These are phyloP conservation scores for Pangasius krempfi DNA, from an alignment of 2,797 vertebrate species.

Conservation along the genomic window DNA sequence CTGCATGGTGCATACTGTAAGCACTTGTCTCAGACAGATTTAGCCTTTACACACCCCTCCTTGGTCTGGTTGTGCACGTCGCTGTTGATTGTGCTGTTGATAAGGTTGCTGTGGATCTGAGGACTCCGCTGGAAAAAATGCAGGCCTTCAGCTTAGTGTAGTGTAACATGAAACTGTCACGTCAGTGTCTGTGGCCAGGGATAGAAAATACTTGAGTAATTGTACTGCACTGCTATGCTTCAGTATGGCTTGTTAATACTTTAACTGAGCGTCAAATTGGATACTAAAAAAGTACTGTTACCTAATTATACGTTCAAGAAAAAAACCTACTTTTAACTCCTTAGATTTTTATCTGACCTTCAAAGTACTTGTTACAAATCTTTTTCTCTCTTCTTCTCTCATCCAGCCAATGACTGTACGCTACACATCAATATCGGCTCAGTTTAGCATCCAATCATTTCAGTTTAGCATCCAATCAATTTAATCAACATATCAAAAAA, in stretches of 20 bases:
- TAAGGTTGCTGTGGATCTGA: background rate
- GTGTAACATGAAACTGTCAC: conserved; percentile 14
- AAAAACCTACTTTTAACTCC: too few species aligned
- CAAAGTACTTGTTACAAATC: too few species aligned
- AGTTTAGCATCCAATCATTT: too few species aligned
- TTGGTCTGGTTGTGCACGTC: background rate
- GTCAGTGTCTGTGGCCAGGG: background rate
- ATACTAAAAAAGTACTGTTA: background rate
- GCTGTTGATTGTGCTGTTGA: background rate
- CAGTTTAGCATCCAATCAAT: too few species aligned
- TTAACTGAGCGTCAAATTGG: too few species aligned
- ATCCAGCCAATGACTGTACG: too few species aligned
- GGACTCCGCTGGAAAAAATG: background rate
- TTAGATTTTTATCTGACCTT: too few species aligned
- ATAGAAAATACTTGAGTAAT: background rate
- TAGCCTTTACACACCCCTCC: background rate
- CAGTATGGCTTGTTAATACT: background rate
- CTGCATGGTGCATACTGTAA: background rate
- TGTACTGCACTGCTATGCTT: background rate
- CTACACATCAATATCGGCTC: too few species aligned
- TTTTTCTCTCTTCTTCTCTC: too few species aligned
- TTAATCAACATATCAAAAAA: too few species aligned
- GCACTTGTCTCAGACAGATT: background rate
- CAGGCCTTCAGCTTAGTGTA: background rate
- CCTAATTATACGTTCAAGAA: background rate